These are phyloP conservation scores for Spodoptera exigua DNA, from an alignment of 2,888 invertebrate genomes.

Conservation along the genomic window DNA sequence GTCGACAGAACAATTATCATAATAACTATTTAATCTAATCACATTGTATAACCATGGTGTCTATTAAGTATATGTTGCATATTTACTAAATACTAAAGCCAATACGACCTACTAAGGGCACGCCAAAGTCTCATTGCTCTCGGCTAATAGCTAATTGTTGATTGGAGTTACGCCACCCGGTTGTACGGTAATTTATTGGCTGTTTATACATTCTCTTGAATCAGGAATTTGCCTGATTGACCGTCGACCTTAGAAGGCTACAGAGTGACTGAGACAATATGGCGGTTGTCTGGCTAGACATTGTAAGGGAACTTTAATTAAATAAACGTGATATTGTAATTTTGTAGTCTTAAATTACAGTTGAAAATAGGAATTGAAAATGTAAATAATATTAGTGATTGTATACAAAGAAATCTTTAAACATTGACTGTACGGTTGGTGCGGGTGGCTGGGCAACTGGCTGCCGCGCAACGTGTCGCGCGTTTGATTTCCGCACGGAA, in stretches of 20 bases:
- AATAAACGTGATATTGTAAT: too few species aligned
- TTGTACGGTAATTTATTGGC: conserved; percentile 36
- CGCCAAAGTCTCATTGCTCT: conserved; percentile 58
- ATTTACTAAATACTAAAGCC: conserved; percentile 53
- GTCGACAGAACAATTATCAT: conserved; percentile 4
- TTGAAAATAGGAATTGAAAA: too few species aligned
- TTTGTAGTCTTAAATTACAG: too few species aligned
- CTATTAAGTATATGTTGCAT: conserved; percentile 46
- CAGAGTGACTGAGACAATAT: background rate
- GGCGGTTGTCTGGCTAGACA: too few species aligned
- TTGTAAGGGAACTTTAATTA: too few species aligned
- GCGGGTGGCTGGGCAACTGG: too few species aligned
- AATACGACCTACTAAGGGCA: conserved; percentile 58
- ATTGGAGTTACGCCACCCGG: conserved; percentile 43
- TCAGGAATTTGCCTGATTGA: conserved; percentile 18
- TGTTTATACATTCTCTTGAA: conserved; percentile 18
- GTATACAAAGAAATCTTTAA: too few species aligned
- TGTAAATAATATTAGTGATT: too few species aligned
- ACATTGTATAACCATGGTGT: conserved; percentile 11
- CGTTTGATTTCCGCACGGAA: too few species aligned
- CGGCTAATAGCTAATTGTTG: conserved; percentile 57
- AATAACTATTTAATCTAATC: background rate
- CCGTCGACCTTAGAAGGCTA: conserved; percentile 14
- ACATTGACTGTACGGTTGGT: too few species aligned
- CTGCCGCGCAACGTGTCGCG: too few species aligned